Evolutionary conservation across 2,113 vertebrate genomes (phyloP).

Genomic region (Triplophysa dalaica): DNA sequence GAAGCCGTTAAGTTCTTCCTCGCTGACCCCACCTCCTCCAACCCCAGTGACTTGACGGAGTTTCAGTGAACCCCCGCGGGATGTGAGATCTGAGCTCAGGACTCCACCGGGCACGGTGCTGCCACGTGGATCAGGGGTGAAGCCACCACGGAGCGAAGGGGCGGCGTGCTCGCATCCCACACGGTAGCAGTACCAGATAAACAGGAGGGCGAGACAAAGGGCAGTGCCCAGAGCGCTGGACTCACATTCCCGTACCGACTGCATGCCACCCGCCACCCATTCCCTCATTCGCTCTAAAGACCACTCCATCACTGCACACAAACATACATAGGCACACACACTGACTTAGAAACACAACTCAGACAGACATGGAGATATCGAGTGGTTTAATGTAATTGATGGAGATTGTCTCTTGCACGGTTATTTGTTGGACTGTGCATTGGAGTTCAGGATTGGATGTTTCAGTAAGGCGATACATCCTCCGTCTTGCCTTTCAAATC

Average conservation of each 20-base stretch:
- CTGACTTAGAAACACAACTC: constrained; percentile 30
- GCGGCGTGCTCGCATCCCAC: constrained; percentile 90
- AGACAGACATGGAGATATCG: constrained; percentile 46
- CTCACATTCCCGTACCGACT: constrained; percentile 91
- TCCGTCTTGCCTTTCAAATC: background rate
- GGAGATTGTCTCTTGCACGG: too few relatives aligned
- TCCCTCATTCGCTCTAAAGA: constrained; percentile 88
- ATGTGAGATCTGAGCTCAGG: constrained; percentile 66
- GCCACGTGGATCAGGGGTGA: constrained; percentile 63
- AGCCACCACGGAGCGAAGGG: constrained; percentile 68
- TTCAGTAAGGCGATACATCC: background rate
- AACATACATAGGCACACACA: background rate
- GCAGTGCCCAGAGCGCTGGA: constrained; percentile 78
- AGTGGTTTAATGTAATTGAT: background rate
- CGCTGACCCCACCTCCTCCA: constrained; percentile 51
- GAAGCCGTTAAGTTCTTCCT: constrained; percentile 85
- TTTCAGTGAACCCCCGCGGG: constrained; percentile 64
- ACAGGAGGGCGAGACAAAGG: constrained; percentile 85
- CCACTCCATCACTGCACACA: constrained; percentile 75
- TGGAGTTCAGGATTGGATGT: background rate
- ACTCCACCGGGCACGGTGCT: constrained; percentile 58
- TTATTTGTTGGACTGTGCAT: constrained; percentile 3
- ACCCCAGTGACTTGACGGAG: constrained; percentile 51
- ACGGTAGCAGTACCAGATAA: constrained; percentile 97
- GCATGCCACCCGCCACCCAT: constrained; percentile 85